A percentile compares a stretch with the other conserved stretches of the same genome.
These are phyloP conservation scores for Dryoscopus gambensis DNA, from an alignment of 2,113 vertebrate genomes.

Conservation along the genomic window DNA sequence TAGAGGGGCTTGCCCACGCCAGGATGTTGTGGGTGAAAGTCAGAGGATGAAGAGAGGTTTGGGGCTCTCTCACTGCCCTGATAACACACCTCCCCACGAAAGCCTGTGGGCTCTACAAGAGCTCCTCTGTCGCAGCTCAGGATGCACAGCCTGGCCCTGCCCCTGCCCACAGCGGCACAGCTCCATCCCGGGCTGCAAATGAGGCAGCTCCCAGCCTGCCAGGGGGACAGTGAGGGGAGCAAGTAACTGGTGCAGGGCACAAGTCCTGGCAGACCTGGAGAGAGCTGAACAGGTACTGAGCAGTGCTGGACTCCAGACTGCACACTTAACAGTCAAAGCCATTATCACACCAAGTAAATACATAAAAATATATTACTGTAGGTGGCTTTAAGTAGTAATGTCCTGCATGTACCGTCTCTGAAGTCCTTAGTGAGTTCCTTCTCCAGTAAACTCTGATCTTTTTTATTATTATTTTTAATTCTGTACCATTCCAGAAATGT, in stretches of 20 bases:
- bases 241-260: neutral
- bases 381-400: neutral
- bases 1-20: too few species aligned
- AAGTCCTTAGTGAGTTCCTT: neutral
- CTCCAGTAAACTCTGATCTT: neutral
- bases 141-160: neutral
- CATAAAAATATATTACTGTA: neutral
- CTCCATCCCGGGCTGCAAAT: neutral
- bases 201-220: neutral
- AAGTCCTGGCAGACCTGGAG: neutral
- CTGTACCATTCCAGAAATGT: neutral
- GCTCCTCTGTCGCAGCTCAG: neutral
- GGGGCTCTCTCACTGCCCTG: neutral
- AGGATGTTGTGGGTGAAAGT: neutral
- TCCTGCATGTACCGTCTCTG: neutral
- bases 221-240: neutral
- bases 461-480: conserved; percentile 17
- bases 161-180: neutral
- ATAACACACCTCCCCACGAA: neutral
- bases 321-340: neutral
- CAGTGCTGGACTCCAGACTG: neutral
- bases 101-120: neutral
- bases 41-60: neutral
- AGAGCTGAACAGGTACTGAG: neutral
- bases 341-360: neutral